These are phyloP conservation scores for Leptopilina clavipes DNA, from an alignment of 1,140 invertebrate species.

Conservation along the genomic window DNA sequence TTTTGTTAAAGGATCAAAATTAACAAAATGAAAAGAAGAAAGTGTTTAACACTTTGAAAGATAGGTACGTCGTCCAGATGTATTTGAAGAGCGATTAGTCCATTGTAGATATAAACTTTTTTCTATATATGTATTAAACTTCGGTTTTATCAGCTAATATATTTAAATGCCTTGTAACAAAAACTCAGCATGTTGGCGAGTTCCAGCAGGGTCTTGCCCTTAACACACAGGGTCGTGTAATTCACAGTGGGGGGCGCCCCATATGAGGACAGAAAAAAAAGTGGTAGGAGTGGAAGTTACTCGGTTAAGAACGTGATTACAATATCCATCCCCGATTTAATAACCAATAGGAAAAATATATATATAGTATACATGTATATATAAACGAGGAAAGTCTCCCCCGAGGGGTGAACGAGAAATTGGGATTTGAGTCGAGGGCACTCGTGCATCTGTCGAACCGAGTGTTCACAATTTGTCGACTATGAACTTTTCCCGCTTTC, in stretches of 20 bases:
- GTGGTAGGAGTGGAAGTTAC: conserved; percentile 59
- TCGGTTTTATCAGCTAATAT: conserved; percentile 48
- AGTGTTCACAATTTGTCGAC: conserved; percentile 35
- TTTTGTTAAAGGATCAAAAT: too few relatives aligned
- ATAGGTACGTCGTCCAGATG: not conserved
- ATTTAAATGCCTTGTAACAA: conserved; percentile 48
- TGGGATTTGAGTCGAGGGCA: conserved; percentile 55
- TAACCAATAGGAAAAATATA: conserved; percentile 59
- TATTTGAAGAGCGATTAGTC: not conserved
- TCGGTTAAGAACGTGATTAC: conserved; percentile 70
- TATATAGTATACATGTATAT: conserved; percentile 53
- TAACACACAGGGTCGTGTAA: conserved; percentile 38
- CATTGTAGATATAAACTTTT: not conserved
- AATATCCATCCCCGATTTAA: conserved; percentile 68
- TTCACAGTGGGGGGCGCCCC: conserved; percentile 45
- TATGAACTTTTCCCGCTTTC: not conserved
- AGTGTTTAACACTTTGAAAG: not conserved
- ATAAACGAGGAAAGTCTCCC: conserved; percentile 48
- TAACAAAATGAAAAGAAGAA: too few relatives aligned
- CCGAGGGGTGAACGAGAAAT: conserved; percentile 52
- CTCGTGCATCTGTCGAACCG: conserved; percentile 60
- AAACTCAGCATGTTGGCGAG: conserved; percentile 56
- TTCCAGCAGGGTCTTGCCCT: conserved; percentile 38
- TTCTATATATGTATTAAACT: conserved; percentile 36
- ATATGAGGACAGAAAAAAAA: conserved; percentile 43